A percentile compares a stretch with the other conserved stretches of the same genome.
Evolutionary conservation across 2,797 vertebrate genomes (phyloP).

Genomic region (Halcyon leucocephala): DNA sequence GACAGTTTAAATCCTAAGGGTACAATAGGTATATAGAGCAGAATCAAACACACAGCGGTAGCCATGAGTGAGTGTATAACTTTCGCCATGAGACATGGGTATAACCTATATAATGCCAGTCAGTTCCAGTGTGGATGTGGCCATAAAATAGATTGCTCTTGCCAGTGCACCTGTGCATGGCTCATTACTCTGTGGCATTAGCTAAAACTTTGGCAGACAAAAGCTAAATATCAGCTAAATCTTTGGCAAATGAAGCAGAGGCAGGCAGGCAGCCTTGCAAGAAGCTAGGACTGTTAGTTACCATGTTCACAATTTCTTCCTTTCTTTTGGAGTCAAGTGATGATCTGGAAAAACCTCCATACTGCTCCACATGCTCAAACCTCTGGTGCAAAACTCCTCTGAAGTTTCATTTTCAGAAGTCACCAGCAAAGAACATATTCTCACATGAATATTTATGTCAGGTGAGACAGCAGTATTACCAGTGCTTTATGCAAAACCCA

Average conservation of each 20-base stretch:
- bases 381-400: neutral
- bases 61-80: neutral
- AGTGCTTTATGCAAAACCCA: neutral
- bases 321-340: neutral
- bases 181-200: neutral
- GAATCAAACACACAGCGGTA: slow-evolving; percentile 44
- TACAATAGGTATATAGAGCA: slow-evolving; percentile 78
- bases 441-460: neutral
- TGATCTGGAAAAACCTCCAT: neutral
- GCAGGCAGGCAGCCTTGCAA: neutral
- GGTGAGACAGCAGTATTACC: neutral
- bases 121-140: neutral
- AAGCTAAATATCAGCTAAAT: too few species aligned
- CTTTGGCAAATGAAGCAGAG: neutral
- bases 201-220: neutral
- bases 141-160: neutral
- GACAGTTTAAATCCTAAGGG: slow-evolving; percentile 87
- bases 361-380: neutral
- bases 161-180: too few species aligned
- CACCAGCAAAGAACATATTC: neutral
- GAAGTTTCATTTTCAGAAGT: neutral
- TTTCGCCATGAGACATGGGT: neutral
- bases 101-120: accelerated
- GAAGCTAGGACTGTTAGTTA: neutral
- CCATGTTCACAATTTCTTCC: neutral